These are phyloP conservation scores for human DNA, from an alignment of 2,113 vertebrate species.

Conservation along the genomic window DNA sequence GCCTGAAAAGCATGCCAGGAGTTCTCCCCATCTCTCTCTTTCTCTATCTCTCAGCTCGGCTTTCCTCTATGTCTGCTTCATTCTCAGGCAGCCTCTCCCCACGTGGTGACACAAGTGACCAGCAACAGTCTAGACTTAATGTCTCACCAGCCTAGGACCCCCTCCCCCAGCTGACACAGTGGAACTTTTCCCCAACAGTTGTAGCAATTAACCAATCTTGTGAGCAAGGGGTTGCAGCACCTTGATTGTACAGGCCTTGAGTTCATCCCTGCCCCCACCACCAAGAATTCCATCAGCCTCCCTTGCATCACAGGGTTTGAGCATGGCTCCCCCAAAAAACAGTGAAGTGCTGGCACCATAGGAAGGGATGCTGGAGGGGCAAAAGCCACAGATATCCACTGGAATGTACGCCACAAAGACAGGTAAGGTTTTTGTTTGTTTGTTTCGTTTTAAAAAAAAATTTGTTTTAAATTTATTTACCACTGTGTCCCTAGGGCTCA, in stretches of 20 bases:
- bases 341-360: rapidly evolving
- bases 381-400: neutral
- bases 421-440: neutral
- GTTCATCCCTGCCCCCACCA: neutral
- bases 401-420: neutral
- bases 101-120: neutral
- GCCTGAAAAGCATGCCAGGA: neutral
- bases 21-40: neutral
- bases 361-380: neutral
- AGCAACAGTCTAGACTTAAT: neutral
- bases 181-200: neutral
- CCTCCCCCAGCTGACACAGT: neutral
- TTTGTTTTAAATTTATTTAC: neutral
- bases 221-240: neutral
- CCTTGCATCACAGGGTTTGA: neutral
- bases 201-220: neutral
- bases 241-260: too few relatives aligned
- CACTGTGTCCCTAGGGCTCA: neutral
- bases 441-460: neutral
- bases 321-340: neutral
- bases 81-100: neutral
- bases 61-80: neutral
- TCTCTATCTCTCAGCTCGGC: neutral
- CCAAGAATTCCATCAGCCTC: neutral
- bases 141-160: neutral